Percentiles rank a stretch among this genome's conserved stretches.
These are phyloP conservation scores for Drosophila limbata DNA, from an alignment of 2,888 invertebrate genomes.

Conservation along the genomic window DNA sequence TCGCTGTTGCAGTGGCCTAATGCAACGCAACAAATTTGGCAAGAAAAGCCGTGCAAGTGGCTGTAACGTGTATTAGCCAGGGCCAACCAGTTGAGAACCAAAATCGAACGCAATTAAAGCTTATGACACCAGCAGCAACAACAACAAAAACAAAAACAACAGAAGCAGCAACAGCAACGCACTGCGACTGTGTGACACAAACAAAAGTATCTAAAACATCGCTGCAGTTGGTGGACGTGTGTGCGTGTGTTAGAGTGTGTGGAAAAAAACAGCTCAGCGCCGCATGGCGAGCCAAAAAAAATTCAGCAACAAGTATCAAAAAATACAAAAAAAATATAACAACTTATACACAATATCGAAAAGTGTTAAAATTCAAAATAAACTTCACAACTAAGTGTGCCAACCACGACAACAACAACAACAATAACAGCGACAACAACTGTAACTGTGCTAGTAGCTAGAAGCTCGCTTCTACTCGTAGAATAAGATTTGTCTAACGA, in stretches of 20 bases:
- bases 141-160: conserved; percentile 38
- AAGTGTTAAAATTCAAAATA: conserved; percentile 79
- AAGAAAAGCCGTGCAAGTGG: conserved; percentile 54
- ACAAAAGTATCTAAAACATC: conserved; percentile 42
- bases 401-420: conserved; percentile 56
- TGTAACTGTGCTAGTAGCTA: conserved; percentile 36
- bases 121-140: conserved; percentile 62
- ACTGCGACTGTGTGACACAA: conserved; percentile 44
- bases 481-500: conserved; percentile 45
- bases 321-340: conserved; percentile 45
- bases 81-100: conserved; percentile 74
- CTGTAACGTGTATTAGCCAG: conserved; percentile 66
- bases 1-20: conserved; percentile 49
- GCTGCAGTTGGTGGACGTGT: conserved; percentile 53
- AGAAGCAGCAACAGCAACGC: conserved; percentile 26
- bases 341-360: conserved; percentile 54
- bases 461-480: conserved; percentile 16
- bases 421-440: conserved; percentile 43
- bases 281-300: conserved; percentile 53
- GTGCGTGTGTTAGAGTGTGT: conserved; percentile 69
- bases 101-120: conserved; percentile 74
- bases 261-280: conserved; percentile 72
- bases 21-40: conserved; percentile 68
- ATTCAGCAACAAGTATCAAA: conserved; percentile 33
- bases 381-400: conserved; percentile 79